Evolutionary conservation across 2,888 invertebrate genomes (phyloP), one percentile per base, ranked within the genome.

Genomic region (Agrypnus murinus): DNA sequence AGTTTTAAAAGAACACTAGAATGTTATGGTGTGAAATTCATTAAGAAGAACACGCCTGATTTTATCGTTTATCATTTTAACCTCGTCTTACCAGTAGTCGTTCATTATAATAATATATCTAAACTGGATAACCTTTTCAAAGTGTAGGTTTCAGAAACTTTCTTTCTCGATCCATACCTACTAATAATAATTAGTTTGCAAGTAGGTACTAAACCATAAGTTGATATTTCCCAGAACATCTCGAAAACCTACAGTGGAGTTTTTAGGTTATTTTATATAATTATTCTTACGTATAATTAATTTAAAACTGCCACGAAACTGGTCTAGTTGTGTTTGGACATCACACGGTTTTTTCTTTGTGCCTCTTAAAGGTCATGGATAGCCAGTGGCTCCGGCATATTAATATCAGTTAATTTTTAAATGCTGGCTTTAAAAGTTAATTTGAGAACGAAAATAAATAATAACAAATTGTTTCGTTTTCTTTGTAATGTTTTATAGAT

Each of bases 71-170:
- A 46, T 19, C 46, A 3, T 45, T 25, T 25, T 5, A 25, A 46
- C 25, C 17, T 17, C 50, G 19, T 50, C 50, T 10, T 14, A 6
- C n/a, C 50, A 50, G 50, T 5, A 25, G 25, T 50, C 3, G 31
- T 32, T 12, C 25, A 25, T 5, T 25, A 25, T 25, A 25, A 25
- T 25, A 25, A 25, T 50, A 50, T 31, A 53, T 14, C n/a, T 12
- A 55, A 55, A 55, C 55, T 15, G 55, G 55, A 55, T 36, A 55
- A 55, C 55, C 55, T 55, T 55, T 55, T 36, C 36, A 10, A 55
- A 55, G 14, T 17, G 17, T 55, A 31, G 55, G 32, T 53, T 53
- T 53, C n/a, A 12, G 46, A 19, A 36, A 36, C 55, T 55, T 55
- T 38, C 38, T 38, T 12, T 36, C 55, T 55, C 32, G 31, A 12